A percentile compares a stretch with the other conserved stretches of the same genome.
These are phyloP conservation scores for Rhinopomastus cyanomelas DNA, from an alignment of 2,113 vertebrate genomes.

Conservation along the genomic window DNA sequence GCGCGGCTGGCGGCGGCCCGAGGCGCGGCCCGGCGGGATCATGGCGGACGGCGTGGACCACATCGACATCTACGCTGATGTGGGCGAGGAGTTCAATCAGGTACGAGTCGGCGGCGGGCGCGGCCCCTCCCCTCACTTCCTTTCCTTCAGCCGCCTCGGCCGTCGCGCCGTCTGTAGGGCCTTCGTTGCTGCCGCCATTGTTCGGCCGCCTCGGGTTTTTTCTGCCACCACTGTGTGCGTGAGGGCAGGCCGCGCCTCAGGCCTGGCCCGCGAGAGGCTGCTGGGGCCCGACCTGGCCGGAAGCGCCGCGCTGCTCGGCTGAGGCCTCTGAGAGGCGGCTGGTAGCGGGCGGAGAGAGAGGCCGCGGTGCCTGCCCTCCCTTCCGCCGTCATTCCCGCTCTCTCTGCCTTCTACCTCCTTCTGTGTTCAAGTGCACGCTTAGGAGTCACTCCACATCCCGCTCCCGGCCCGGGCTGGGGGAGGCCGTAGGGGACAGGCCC, in stretches of 20 bases:
- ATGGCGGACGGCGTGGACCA: constrained; percentile 99
- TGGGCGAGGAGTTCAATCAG: constrained; percentile 96
- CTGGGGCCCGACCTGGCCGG: neutral
- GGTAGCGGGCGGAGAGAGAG: neutral
- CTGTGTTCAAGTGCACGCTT: neutral
- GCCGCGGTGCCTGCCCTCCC: neutral
- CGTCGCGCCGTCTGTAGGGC: neutral
- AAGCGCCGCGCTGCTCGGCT: neutral
- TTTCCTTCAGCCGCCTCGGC: neutral
- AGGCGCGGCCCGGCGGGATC: constrained; percentile 73
- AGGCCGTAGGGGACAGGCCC: neutral
- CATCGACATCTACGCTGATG: constrained; percentile 97
- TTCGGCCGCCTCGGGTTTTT: neutral
- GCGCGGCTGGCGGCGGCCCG: constrained; percentile 33
- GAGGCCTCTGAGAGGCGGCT: neutral
- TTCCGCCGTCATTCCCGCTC: too few species aligned
- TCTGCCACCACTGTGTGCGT: neutral
- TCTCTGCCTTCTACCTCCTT: neutral
- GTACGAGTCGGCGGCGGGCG: constrained; percentile 63
- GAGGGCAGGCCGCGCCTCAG: neutral
- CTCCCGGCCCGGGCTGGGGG: neutral
- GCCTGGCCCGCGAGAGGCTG: neutral
- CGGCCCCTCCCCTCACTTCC: neutral
- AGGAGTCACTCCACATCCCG: neutral
- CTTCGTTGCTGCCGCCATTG: neutral